These are phyloP conservation scores for Venusia cambrica DNA, from an alignment of 2,888 invertebrate species.

Conservation along the genomic window DNA sequence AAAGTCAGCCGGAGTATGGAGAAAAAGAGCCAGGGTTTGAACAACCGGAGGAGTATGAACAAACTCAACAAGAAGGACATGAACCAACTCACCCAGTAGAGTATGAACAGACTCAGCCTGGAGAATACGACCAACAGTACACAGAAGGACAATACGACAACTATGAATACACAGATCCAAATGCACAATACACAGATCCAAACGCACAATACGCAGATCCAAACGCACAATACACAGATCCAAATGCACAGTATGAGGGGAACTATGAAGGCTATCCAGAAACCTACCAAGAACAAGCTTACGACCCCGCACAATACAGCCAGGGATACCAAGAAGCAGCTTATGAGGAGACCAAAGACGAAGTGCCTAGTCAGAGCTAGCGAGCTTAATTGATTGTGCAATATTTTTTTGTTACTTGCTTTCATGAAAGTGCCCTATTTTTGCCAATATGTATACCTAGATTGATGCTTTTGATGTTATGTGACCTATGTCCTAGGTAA, in stretches of 20 bases:
- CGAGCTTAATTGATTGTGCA: slow-evolving; percentile 51
- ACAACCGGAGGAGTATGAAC: slow-evolving; percentile 31
- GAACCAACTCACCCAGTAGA: slow-evolving; percentile 30
- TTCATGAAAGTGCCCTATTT: slow-evolving; percentile 33
- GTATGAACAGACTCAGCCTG: slow-evolving; percentile 46
- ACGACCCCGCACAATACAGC: slow-evolving; percentile 49
- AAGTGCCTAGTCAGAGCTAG: slow-evolving; percentile 61
- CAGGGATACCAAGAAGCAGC: slow-evolving; percentile 34
- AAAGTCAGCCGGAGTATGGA: slow-evolving; percentile 38
- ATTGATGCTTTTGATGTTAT: slow-evolving; percentile 48
- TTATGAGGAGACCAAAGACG: slow-evolving; percentile 39
- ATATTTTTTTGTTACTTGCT: slow-evolving; percentile 49
- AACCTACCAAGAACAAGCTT: slow-evolving; percentile 53
- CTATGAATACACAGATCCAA: slow-evolving; percentile 52
- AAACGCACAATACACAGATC: slow-evolving; percentile 51
- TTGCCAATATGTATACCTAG: slow-evolving; percentile 30
- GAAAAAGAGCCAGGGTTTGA: slow-evolving; percentile 29
- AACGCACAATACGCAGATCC: slow-evolving; percentile 54
- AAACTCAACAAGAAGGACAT: slow-evolving; percentile 22
- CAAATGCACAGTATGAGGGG: slow-evolving; percentile 48
- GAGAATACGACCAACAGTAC: slow-evolving; percentile 51
- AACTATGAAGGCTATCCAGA: slow-evolving; percentile 56
- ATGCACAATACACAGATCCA: slow-evolving; percentile 50
- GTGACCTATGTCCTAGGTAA: slow-evolving; percentile 32
- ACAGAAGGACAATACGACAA: slow-evolving; percentile 56